A percentile compares a stretch with the other conserved stretches of the same genome.
Conservation (phyloP, 2,797 vertebrate genomes). For the Mycteria americana region DNA sequence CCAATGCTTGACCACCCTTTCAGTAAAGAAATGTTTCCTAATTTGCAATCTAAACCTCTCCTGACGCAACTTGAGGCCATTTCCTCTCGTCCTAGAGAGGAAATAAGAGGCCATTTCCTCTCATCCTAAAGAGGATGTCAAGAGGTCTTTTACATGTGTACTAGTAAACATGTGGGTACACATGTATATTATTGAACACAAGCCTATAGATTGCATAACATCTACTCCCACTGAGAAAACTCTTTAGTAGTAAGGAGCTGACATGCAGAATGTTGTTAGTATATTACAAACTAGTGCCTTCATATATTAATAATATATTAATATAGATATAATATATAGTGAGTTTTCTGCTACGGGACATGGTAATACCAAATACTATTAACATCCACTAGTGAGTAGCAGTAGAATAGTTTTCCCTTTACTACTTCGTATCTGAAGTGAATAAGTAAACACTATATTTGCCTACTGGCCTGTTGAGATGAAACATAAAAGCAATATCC, state of each 20-base stretch:
- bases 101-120: no score
- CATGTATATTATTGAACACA: fast-evolving
- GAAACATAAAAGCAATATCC: neutral
- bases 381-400: neutral
- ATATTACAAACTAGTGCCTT: neutral
- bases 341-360: neutral
- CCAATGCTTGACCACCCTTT: no score
- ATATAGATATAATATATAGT: neutral
- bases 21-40: no score
- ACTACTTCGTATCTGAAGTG: neutral
- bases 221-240: neutral
- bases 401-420: neutral
- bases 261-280: neutral
- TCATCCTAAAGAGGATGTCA: neutral
- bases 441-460: neutral
- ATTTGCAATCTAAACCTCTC: no score
- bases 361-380: neutral
- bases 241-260: neutral
- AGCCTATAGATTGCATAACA: neutral
- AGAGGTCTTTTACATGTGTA: fast-evolving
- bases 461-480: neutral
- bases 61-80: no score
- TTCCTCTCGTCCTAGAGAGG: no score
- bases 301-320: neutral
- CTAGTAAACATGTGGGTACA: neutral